phyloP scores from a whole-genome alignment of 2,888 invertebrate genomes.

The Leucoma salicis region DNA sequence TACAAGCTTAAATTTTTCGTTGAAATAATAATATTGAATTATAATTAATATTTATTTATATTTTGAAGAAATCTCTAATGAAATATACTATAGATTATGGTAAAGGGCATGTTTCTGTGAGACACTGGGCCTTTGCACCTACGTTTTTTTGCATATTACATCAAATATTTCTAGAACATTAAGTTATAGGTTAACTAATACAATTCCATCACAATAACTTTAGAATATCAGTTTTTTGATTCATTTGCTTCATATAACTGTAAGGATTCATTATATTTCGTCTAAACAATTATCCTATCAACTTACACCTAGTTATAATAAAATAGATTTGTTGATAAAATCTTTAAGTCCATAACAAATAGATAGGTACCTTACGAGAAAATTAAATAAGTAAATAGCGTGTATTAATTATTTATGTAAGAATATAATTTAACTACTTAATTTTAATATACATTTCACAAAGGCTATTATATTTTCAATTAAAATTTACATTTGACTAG shows the following conservation, averaged over 20 bases:
- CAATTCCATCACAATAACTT: slow-evolving; percentile 81
- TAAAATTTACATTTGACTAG: slow-evolving; percentile 74
- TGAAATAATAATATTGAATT: neutral
- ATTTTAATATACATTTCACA: slow-evolving; percentile 36
- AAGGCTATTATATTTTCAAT: slow-evolving; percentile 50
- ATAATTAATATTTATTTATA: neutral
- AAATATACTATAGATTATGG: slow-evolving; percentile 10
- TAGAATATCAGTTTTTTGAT: slow-evolving; percentile 80
- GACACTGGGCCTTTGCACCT: slow-evolving; percentile 28
- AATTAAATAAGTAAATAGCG: slow-evolving; percentile 39
- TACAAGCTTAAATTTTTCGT: neutral
- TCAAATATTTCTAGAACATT: slow-evolving; percentile 40
- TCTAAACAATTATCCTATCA: slow-evolving; percentile 38
- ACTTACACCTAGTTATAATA: slow-evolving; percentile 50
- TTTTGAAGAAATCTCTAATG: neutral
- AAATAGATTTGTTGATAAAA: slow-evolving; percentile 79
- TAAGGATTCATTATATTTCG: slow-evolving; percentile 38
- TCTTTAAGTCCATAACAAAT: slow-evolving; percentile 69
- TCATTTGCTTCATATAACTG: slow-evolving; percentile 59
- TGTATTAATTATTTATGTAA: slow-evolving; percentile 36
- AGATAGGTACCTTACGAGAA: slow-evolving; percentile 44
- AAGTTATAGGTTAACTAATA: slow-evolving; percentile 67
- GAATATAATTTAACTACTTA: slow-evolving; percentile 39
- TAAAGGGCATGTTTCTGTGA: slow-evolving; percentile 3
- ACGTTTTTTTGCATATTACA: slow-evolving; percentile 20